These are phyloP conservation scores for Larimichthys crocea DNA, from an alignment of 2,113 vertebrate genomes.

Conservation along the genomic window DNA sequence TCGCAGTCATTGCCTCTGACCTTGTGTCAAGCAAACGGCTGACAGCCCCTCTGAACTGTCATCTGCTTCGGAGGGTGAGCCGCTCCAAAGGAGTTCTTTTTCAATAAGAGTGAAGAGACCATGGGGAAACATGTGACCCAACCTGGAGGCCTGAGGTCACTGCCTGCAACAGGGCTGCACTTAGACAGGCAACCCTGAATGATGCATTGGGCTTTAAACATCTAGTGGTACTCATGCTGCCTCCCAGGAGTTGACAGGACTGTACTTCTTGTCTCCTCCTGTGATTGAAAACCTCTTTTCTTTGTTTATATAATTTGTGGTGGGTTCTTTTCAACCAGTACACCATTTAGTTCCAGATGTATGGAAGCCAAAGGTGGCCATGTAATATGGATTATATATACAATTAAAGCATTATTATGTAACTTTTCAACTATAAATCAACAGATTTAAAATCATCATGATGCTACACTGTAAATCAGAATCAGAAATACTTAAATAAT, in stretches of 20 bases:
- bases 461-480: too few species aligned
- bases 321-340: neutral
- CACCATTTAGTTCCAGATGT: neutral
- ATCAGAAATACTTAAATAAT: too few species aligned
- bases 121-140: neutral
- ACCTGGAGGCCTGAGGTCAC: constrained; percentile 25
- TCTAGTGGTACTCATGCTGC: neutral
- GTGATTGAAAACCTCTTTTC: neutral
- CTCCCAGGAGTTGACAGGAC: too few species aligned
- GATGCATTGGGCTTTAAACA: neutral
- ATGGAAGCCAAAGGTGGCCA: neutral
- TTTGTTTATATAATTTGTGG: neutral
- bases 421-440: too few species aligned
- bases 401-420: too few species aligned
- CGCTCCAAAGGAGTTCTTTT: neutral
- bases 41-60: constrained; percentile 45
- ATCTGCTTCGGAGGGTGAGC: constrained; percentile 23
- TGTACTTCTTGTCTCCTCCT: neutral
- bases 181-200: neutral
- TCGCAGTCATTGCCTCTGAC: constrained; percentile 53
- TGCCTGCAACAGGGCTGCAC: neutral
- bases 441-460: too few species aligned
- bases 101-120: neutral
- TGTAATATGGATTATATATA: neutral
- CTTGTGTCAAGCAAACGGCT: constrained; percentile 40